These are phyloP conservation scores for Colletes gigas DNA, from an alignment of 1,140 invertebrate genomes.

Conservation along the genomic window DNA sequence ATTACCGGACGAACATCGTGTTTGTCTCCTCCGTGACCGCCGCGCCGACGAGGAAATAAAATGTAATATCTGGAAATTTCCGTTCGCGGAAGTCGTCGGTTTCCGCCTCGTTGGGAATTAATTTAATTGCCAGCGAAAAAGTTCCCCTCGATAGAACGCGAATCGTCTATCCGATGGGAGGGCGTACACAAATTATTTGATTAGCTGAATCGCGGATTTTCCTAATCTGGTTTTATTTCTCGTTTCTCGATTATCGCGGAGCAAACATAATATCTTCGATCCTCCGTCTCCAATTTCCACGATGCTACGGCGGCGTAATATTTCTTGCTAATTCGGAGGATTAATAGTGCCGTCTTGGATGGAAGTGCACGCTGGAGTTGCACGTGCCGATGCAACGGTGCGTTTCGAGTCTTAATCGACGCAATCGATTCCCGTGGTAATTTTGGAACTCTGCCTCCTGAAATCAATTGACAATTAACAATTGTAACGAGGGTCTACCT, in stretches of 20 bases:
- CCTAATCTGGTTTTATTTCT: not conserved
- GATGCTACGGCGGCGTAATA: not conserved
- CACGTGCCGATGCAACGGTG: not conserved
- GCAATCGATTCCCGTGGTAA: not conserved
- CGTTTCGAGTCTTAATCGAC: not conserved
- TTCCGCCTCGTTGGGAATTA: conserved; percentile 15
- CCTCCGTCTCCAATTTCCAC: not conserved
- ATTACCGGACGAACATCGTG: conserved; percentile 27
- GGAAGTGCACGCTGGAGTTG: not conserved
- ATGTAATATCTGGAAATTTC: conserved; percentile 29
- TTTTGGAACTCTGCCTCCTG: not conserved
- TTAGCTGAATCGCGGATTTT: not conserved
- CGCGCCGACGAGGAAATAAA: conserved; percentile 10
- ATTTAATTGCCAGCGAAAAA: not conserved
- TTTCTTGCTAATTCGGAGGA: conserved; percentile 22
- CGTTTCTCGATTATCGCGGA: not conserved
- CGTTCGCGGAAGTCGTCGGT: not conserved
- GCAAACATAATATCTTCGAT: not conserved
- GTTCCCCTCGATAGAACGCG: not conserved
- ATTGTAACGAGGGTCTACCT: too few relatives aligned
- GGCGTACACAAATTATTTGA: not conserved
- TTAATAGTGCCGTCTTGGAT: not conserved
- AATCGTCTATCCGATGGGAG: not conserved
- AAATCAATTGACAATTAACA: too few relatives aligned
- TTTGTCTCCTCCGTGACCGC: not conserved